Evolutionary conservation across 2,113 vertebrate genomes (phyloP), one percentile per base, ranked within the genome.

Genomic region (Chlamydotis undulata): DNA sequence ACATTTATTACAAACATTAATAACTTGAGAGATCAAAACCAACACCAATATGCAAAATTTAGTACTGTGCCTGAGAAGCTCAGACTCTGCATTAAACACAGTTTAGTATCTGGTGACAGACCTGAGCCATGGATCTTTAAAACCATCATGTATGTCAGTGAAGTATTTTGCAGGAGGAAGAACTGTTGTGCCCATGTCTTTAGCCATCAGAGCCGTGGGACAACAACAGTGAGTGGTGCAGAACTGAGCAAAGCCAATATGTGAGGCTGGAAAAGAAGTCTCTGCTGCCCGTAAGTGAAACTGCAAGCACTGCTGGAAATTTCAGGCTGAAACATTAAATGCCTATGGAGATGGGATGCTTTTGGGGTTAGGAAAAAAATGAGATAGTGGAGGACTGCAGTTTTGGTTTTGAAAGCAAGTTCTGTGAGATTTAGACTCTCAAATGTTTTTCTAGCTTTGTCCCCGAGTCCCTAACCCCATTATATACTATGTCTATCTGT

Each of bases 91-190:
- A n/a, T 76, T 63, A 87, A 63, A 39, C 26, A 39, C 6, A 16
- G 41, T 8, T 52, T 33, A 69, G 39, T 39, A 45, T 69, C 60
- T 41, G 50, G 10, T 50, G 50, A n/a, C 25, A 26, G 60, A 52
- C 12, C 6, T 47, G 70, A 76, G 8, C 28, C 41, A 28, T 2
- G 5, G 2, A 37, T 75, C n/a, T 50, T 70, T 41, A 75, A 74
- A 79, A 25, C 14, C 19, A 21, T 52, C 14, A 10, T 0, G 0
- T 19, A 9, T 37, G 24, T 45, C 41, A 65, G 9, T 33, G 14
- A 53, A 75, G 8, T 55, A 59, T 75, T 83, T 83, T 86, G 45
- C 12, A 74, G n/a, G 21, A 74, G 45, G 56, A 86, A 56, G 24
- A 64, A 35, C 24, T 45, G 24, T 16, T 53, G 15, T 37, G 18